A percentile compares a stretch with the other conserved stretches of the same genome.
Evolutionary conservation across 2,888 invertebrate species (phyloP).

Genomic region (Sarcophaga rosellei): DNA sequence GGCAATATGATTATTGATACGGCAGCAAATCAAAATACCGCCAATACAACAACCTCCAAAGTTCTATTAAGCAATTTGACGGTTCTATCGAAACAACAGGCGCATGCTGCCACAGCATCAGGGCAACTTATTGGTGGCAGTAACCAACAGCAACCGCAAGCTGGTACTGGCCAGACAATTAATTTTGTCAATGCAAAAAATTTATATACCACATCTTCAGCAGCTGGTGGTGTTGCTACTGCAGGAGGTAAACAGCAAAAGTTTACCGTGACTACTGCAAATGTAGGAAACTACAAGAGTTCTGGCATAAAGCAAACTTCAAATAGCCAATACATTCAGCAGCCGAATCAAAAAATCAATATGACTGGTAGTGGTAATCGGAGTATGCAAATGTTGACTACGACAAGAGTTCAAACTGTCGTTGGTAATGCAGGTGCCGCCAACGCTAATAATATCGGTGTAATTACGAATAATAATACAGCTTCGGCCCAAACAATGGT

Average conservation of each 20-base stretch:
- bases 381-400: conserved; percentile 77
- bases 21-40: conserved; percentile 56
- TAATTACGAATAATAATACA: conserved; percentile 44
- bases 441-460: conserved; percentile 44
- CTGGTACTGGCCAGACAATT: conserved; percentile 72
- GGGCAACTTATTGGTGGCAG: conserved; percentile 53
- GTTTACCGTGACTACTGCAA: conserved; percentile 61
- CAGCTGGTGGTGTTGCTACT: conserved; percentile 20
- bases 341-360: conserved; percentile 66
- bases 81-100: conserved; percentile 77
- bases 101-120: conserved; percentile 60
- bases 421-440: conserved; percentile 66
- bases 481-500: conserved; percentile 60
- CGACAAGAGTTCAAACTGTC: conserved; percentile 52
- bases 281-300: conserved; percentile 68
- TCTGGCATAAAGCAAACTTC: conserved; percentile 66
- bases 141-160: conserved; percentile 62
- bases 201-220: conserved; percentile 74
- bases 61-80: conserved; percentile 80
- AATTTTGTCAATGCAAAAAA: conserved; percentile 77
- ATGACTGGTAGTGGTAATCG: conserved; percentile 73
- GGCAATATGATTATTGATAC: conserved; percentile 78
- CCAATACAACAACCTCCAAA: conserved; percentile 74
- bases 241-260: conserved; percentile 66
- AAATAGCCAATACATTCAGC: conserved; percentile 69